A percentile compares a stretch with the other conserved stretches of the same genome.
Evolutionary conservation across 2,797 vertebrate species (phyloP).

Genomic region (Sebastes umbrosus): DNA sequence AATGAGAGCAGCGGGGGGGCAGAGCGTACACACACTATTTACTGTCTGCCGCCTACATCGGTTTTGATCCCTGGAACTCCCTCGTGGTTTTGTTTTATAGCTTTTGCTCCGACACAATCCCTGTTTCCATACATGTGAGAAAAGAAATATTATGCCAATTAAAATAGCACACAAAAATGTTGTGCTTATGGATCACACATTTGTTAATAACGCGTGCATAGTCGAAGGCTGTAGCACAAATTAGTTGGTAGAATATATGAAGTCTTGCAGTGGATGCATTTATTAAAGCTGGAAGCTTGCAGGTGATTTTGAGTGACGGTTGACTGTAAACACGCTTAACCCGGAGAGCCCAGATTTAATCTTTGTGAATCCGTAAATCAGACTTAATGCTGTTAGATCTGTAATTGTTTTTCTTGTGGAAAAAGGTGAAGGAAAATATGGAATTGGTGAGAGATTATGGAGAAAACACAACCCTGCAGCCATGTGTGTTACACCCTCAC

Average conservation of each 20-base stretch:
- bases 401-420: neutral
- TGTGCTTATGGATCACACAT: neutral
- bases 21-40: neutral
- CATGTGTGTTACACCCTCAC: neutral
- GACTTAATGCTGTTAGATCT: neutral
- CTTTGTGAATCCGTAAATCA: neutral
- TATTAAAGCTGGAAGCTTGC: neutral
- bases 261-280: neutral
- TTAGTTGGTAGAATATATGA: too few relatives aligned
- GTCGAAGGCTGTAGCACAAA: neutral
- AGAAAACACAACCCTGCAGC: neutral
- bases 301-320: neutral
- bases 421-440: slow-evolving; percentile 14
- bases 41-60: neutral
- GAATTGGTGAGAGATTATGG: neutral
- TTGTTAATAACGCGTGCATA: neutral
- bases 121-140: neutral
- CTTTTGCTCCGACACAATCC: neutral
- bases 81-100: neutral
- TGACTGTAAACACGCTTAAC: neutral
- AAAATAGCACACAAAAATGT: neutral
- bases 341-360: neutral
- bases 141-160: neutral
- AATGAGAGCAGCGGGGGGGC: neutral
- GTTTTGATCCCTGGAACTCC: neutral